Evolutionary conservation across 2,888 invertebrate species (phyloP), one percentile per base, ranked within the genome.

Genomic region (Pemphredon lugubris): DNA sequence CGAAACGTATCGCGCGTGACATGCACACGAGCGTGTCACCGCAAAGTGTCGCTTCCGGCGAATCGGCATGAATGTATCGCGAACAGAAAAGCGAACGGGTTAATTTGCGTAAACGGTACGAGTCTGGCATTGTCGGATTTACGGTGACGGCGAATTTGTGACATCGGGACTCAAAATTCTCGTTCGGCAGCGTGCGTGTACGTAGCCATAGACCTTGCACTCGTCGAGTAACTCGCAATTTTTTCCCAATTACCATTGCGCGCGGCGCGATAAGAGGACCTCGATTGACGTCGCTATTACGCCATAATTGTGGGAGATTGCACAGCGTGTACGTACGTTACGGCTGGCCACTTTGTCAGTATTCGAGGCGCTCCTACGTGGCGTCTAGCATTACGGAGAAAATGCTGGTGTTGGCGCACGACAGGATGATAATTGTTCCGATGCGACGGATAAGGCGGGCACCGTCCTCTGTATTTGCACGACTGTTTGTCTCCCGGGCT

Each of bases 201-300:
- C 37, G 18, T 16, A 18, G 21, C 11, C 55, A 14, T 37, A 51
- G 9, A 16, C 53, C 9, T 18, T 32, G 20, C 32, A 37, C 63
- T 59, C 48, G 34, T 34, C 26, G 9, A 21, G 23, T 14, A 51
- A 64, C 59, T 14, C 18, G 39, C 42, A 54, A 61, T 58, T 51
- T 70, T 60, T 66, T 45, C 14, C 7, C 40, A 45, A 58, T 69
- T 65, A 57, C 57, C 37, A 58, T 54, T 40, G n/a, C 7, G 32
- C 23, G 20, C 18, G 0, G 1, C n/a, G 7, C 70, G 47, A 74
- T 75, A 73, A 71, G 55, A 59, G 37, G 54, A 66, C 16, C 51
- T 63, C 21, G 47, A 23, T 13, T 16, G 37, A 39, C 54, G 39
- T 37, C 44, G 39, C 37, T 26, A 45, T 67, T 59, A 65, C 37